Evolutionary conservation across 2,888 invertebrate species (phyloP).

Genomic region (Dorcus hopei): DNA sequence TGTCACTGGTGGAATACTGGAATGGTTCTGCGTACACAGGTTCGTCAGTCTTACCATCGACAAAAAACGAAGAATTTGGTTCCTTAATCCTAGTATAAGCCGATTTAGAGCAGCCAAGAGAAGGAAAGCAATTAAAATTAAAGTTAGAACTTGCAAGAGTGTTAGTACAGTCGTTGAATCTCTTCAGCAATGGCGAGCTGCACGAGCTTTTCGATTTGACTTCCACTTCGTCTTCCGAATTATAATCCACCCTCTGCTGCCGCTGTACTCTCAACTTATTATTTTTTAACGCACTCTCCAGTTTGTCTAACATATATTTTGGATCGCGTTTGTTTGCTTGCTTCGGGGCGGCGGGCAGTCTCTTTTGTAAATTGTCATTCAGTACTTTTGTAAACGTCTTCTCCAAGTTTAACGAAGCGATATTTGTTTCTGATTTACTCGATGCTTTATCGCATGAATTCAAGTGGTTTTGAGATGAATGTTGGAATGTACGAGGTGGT

Average conservation of each 20-base stretch:
- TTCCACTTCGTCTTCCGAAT: slow-evolving; percentile 40
- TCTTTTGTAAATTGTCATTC: slow-evolving; percentile 27
- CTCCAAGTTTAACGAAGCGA: slow-evolving; percentile 16
- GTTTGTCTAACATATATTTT: slow-evolving; percentile 63
- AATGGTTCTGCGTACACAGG: slow-evolving; percentile 65
- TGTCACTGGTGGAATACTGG: slow-evolving; percentile 31
- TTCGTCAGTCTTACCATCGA: slow-evolving; percentile 21
- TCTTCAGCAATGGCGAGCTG: slow-evolving; percentile 11
- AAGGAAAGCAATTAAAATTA: slow-evolving; percentile 47
- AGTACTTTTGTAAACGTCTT: slow-evolving; percentile 27
- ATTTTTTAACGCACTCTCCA: slow-evolving; percentile 59
- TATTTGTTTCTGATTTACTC: slow-evolving; percentile 9
- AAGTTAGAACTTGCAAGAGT: slow-evolving; percentile 17
- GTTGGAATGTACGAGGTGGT: slow-evolving; percentile 65
- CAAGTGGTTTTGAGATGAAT: slow-evolving; percentile 32
- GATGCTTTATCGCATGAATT: slow-evolving; percentile 2
- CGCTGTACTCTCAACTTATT: slow-evolving; percentile 43
- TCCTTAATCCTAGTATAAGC: slow-evolving; percentile 42
- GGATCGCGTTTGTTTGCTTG: slow-evolving; percentile 48
- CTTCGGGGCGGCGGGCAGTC: neutral
- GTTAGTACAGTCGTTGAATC: slow-evolving; percentile 12
- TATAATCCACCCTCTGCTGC: slow-evolving; percentile 33
- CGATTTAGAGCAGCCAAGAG: slow-evolving; percentile 39
- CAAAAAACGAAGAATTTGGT: slow-evolving; percentile 43
- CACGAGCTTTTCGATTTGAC: slow-evolving; percentile 25